Evolutionary conservation across 2,888 invertebrate species (phyloP), one percentile per base, ranked within the genome.

Genomic region (Lomographa bimaculata): DNA sequence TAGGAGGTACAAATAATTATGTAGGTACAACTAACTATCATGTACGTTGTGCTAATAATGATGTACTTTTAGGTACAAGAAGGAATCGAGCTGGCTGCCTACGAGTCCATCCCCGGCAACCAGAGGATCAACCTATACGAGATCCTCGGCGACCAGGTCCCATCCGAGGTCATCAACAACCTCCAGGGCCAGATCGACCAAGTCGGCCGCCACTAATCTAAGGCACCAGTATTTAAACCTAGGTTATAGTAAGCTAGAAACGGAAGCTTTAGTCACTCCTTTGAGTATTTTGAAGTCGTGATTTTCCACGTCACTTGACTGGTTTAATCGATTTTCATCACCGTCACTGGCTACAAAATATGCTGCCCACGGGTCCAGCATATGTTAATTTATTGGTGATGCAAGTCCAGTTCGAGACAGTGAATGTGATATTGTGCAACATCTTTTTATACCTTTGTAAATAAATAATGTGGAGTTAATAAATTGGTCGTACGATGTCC

Each of bases 151-250:
- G 95, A 95, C 71, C 95, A 95, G 76, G 94, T 96, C 46, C 96
- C 96, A 4, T 92, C 93, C 25, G 96, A 96, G 85, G 96, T 96
- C 19, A 95, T 96, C 74, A 95, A 94, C 90, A 96, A 96, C 83
- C 91, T 96, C 46, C 96, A 96, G 75, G 86, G 92, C 35, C 96
- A 96, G 83, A 94, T 96, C 62, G 96, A 96, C 78, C 93, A 94
- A 81, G 93, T 96, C 62, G 96, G 96, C 57, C 91, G 90, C 58
- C 91, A 92, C 67, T 80, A 74, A 54, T 16, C 7, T 35, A 25
- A 19, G 8, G 3, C 6, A 14, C 8, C 10, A 29, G 17, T 34
- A 35, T 24, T 41, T 28, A 17, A 4, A 11, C 8, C 28, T 40
- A 46, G 37, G 34, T 28, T 46, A 36, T 29, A 17, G 14, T n/a